A percentile compares a stretch with the other conserved stretches of the same genome.
These are phyloP conservation scores for Holothuria scabra DNA, from an alignment of 53 echinoderm and acorn worm species.

Conservation along the genomic window DNA sequence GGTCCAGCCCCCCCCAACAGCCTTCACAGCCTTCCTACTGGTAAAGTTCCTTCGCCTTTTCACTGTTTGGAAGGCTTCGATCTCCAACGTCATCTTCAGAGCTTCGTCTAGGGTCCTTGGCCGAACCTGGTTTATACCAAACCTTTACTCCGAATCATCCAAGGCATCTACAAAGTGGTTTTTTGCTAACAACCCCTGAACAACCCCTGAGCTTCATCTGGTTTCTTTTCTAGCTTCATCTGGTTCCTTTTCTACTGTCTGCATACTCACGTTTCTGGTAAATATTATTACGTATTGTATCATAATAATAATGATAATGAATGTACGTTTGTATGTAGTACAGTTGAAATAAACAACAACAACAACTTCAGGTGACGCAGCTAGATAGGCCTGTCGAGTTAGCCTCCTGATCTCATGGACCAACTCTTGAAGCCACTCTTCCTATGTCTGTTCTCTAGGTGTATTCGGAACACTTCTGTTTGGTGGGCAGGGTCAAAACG, in stretches of 20 bases:
- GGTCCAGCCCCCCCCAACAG: too few relatives aligned
- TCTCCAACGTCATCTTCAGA: constrained; percentile 27
- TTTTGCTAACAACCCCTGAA: constrained; percentile 52
- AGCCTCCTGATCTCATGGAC: constrained; percentile 49
- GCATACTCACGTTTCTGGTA: too few relatives aligned
- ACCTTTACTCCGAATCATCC: constrained; percentile 45
- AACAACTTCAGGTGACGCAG: constrained; percentile 3
- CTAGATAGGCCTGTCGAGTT: constrained; percentile 54
- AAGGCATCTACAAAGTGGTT: constrained; percentile 70
- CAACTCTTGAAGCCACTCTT: constrained; percentile 49
- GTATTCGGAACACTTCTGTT: constrained; percentile 35
- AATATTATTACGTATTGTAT: too few relatives aligned
- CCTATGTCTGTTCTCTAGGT: constrained; percentile 22
- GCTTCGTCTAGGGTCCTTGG: constrained; percentile 50
- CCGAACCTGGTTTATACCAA: constrained; percentile 46
- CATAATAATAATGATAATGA: too few relatives aligned
- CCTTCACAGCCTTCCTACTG: too few relatives aligned
- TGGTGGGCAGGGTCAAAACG: constrained; percentile 45
- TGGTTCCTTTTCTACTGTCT: too few relatives aligned
- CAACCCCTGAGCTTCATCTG: too few relatives aligned
- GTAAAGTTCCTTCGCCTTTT: constrained; percentile 18
- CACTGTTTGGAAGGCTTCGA: constrained; percentile 35
- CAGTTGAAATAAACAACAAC: too few relatives aligned
- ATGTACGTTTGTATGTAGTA: too few relatives aligned
- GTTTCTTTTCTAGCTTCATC: too few relatives aligned